A percentile compares a stretch with the other conserved stretches of the same genome.
phyloP scores from a whole-genome alignment of 2,113 vertebrate genomes.

The Xiphias gladius region DNA sequence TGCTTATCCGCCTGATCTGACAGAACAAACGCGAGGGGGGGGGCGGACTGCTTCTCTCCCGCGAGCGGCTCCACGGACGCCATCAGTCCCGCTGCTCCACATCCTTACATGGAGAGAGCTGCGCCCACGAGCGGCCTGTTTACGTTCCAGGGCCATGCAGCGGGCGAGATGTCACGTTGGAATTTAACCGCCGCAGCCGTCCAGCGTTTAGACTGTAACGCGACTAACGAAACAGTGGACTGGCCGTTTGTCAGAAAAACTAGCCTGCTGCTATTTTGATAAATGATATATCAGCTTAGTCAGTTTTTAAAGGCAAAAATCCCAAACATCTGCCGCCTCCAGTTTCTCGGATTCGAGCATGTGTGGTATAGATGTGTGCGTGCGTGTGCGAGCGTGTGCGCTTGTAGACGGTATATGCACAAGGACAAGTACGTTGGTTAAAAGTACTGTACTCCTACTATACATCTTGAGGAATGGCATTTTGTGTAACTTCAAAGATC shows the following conservation, averaged over 20 bases:
- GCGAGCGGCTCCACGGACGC: slow-evolving; percentile 36
- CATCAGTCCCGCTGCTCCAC: slow-evolving; percentile 24
- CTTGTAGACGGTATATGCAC: no score
- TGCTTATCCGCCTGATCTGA: slow-evolving; percentile 31
- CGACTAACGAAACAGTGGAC: no score
- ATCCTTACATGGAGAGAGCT: slow-evolving; percentile 76
- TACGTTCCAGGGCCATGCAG: slow-evolving; percentile 43
- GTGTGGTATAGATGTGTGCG: no score
- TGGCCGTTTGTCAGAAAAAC: no score
- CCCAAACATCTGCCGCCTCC: no score
- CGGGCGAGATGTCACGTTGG: slow-evolving; percentile 39
- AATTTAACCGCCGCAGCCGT: slow-evolving; percentile 35
- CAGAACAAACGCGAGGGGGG: slow-evolving; percentile 20
- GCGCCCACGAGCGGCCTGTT: slow-evolving; percentile 47
- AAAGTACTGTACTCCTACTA: no score
- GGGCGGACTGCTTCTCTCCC: slow-evolving; percentile 28
- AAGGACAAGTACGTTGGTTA: no score
- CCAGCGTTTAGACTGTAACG: not conserved
- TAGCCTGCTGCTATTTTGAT: not conserved
- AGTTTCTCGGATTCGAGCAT: no score
- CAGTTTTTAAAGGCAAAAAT: no score
- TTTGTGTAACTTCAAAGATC: no score
- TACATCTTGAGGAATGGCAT: no score
- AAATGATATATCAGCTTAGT: not conserved
- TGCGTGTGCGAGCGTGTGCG: no score